Conservation (phyloP, 2,797 vertebrate genomes). For the Netta rufina region DNA sequence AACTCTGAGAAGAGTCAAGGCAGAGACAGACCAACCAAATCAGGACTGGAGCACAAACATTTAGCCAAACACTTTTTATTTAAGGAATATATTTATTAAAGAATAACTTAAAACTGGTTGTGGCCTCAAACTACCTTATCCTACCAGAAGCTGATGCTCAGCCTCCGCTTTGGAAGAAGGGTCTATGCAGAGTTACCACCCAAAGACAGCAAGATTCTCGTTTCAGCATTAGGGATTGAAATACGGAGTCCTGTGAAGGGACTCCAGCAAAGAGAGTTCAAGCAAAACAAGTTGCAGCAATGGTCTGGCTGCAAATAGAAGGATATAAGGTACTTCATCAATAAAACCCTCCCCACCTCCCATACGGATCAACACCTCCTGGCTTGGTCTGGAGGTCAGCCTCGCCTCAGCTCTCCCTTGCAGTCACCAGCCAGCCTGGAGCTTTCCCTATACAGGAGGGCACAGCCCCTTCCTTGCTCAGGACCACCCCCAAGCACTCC, state of each 20-base stretch:
- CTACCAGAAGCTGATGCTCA: not conserved
- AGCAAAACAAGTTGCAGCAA: too few species aligned
- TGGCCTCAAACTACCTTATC: not conserved
- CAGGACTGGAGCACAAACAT: not conserved
- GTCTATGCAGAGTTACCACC: not conserved
- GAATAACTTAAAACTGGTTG: constrained; percentile 15
- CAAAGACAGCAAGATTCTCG: too few species aligned
- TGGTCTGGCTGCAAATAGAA: too few species aligned
- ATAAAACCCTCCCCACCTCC: not conserved
- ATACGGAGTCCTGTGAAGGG: too few species aligned
- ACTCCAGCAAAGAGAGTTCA: too few species aligned
- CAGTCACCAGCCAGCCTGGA: not conserved
- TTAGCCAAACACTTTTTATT: not conserved
- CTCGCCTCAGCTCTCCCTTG: not conserved
- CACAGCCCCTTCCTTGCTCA: not conserved
- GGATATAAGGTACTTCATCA: not conserved
- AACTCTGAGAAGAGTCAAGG: not conserved
- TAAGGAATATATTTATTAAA: not conserved
- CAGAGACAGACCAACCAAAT: not conserved
- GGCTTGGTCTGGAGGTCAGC: not conserved
- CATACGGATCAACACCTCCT: accelerated
- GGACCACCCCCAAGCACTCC: not conserved
- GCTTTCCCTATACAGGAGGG: not conserved
- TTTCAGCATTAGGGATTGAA: too few species aligned
- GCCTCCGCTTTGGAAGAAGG: not conserved